Conservation (phyloP, 2,888 invertebrate species). For the Penaeus monodon region DNA sequence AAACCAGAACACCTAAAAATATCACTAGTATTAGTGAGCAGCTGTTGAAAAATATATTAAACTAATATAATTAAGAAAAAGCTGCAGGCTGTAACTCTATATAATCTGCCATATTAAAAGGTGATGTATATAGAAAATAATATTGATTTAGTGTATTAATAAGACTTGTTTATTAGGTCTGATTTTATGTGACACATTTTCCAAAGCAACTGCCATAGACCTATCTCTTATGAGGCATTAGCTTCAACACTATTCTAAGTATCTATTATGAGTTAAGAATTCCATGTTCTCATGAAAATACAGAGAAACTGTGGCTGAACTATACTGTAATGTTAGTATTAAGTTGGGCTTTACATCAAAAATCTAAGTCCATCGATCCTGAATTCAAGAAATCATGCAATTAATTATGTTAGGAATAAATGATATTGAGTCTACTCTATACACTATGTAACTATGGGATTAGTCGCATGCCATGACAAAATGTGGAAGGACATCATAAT, state of each 20-base stretch:
- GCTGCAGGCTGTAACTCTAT: no score
- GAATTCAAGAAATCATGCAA: conserved; percentile 13
- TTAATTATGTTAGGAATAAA: conserved; percentile 6
- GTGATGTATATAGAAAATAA: no score
- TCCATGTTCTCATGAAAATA: not conserved
- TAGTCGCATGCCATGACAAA: conserved; percentile 2
- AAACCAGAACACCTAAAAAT: no score
- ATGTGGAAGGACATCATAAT: not conserved
- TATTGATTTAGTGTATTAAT: no score
- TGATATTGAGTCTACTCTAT: conserved; percentile 2
- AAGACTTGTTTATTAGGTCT: no score
- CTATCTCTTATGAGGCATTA: not conserved
- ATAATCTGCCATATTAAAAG: no score
- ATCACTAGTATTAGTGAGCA: no score
- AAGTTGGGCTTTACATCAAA: conserved; percentile 9
- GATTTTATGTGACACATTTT: not conserved
- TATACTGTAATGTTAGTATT: not conserved
- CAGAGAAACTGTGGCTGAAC: not conserved
- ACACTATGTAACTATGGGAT: not conserved
- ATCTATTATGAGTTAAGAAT: not conserved
- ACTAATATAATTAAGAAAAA: no score
- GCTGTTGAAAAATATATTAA: no score
- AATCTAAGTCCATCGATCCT: not conserved
- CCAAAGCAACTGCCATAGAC: conserved; percentile 9
- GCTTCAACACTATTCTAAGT: not conserved